Percentiles rank a stretch among this genome's conserved stretches.
Evolutionary conservation across 2,113 vertebrate genomes (phyloP).

Genomic region (Cochlearius cochlearius): DNA sequence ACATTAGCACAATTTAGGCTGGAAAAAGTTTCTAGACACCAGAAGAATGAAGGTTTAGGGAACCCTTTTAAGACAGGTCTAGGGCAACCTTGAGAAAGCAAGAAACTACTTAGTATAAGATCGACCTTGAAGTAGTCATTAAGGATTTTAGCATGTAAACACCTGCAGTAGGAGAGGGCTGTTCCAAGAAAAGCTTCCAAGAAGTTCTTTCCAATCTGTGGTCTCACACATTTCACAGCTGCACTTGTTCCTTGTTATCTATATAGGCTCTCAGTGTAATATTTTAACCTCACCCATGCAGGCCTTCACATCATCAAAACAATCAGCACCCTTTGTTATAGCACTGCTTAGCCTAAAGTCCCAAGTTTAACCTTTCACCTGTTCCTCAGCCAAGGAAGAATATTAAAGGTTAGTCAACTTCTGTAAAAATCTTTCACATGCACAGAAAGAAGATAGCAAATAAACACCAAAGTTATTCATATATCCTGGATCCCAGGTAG

Average conservation of each 20-base stretch:
- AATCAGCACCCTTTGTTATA: background rate
- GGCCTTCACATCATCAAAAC: background rate
- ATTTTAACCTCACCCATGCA: background rate
- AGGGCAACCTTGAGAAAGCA: background rate
- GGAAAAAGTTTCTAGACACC: background rate
- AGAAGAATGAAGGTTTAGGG: background rate
- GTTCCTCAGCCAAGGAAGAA: background rate
- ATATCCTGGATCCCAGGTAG: background rate
- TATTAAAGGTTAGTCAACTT: background rate
- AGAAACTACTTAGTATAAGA: background rate
- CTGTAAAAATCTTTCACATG: background rate
- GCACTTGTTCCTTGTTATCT: background rate
- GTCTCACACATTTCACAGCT: background rate
- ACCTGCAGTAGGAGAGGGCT: background rate
- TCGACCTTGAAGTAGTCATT: background rate
- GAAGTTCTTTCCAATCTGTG: background rate
- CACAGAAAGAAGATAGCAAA: background rate
- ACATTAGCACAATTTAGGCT: background rate
- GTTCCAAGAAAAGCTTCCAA: slow-evolving; percentile 8
- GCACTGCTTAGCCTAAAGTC: background rate
- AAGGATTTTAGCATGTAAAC: background rate
- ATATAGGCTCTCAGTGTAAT: background rate
- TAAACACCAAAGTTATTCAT: background rate
- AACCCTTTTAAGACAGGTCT: background rate
- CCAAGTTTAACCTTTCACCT: background rate